Base-by-base conservation (phyloP, 2,888 invertebrate genomes). In the Hermaeophaga mercurialis region DNA sequence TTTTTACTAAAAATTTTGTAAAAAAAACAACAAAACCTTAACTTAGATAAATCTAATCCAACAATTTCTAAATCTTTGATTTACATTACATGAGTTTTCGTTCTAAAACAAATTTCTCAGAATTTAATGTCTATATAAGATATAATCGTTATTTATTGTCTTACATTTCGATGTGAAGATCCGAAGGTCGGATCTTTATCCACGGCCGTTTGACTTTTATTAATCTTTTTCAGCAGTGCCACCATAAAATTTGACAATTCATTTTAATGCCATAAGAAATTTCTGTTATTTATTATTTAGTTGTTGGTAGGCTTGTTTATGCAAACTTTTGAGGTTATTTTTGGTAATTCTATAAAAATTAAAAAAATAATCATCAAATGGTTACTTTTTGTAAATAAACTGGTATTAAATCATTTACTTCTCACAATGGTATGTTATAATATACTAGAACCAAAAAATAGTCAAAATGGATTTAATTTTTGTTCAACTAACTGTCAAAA, bases 351-450 rank as follows among this genome's bases (percentile, higher is more conserved):
- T 64, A 58, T 55, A 62, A 66, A 68, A 71, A 69, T 69, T 58
- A 66, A 60, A 61, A 58, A 66, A 69, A 65, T 66, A 59, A 56
- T 66, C 59, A 46, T 61, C 70, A 67, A 71, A 74, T 73, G 75
- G 65, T 73, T 72, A 61, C 57, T 66, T 69, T 70, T 69, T 68
- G 63, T 72, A 66, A 64, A 67, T 62, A 69, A 69, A 71, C 66
- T 70, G 63, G 63, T 70, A 63, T 68, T 71, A 66, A 58, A 62
- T 61, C 58, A 64, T 62, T 63, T 66, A 67, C 61, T 63, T 59
- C 61, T 65, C 63, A 73, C 69, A 64, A 75, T 76, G 76, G 76
- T 75, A 69, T 61, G 71, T 69, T 57, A 6, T 46, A 54, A 28
- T 52, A 31, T 24, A 17, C n/a, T 31, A 41, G 9, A 50, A 19